phyloP scores from a whole-genome alignment of 2,113 vertebrate genomes.

The Mandrillus leucophaeus region DNA sequence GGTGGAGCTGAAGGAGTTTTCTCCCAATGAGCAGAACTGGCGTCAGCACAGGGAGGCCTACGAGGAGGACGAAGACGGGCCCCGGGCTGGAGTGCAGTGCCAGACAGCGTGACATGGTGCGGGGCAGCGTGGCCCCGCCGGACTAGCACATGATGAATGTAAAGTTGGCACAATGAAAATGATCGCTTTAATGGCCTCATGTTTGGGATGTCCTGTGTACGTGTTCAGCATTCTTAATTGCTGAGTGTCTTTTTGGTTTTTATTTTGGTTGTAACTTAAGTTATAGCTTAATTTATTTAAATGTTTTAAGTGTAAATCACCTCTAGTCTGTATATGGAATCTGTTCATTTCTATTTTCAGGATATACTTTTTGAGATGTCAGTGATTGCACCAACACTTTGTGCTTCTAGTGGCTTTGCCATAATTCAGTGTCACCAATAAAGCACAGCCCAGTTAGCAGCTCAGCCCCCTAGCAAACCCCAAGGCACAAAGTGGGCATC shows the following conservation, averaged over 20 bases:
- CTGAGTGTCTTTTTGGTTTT: conserved; percentile 71
- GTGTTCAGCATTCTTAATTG: conserved; percentile 80
- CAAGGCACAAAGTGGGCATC: not conserved
- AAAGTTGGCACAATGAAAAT: conserved; percentile 82
- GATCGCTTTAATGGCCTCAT: conserved; percentile 77
- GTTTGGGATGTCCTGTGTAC: conserved; percentile 74
- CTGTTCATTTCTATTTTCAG: conserved; percentile 32
- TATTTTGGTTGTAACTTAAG: conserved; percentile 77
- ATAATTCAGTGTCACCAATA: not conserved
- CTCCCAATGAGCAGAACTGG: conserved; percentile 83
- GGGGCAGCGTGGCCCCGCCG: not conserved
- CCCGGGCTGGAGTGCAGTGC: conserved; percentile 91
- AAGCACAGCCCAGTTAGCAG: not conserved
- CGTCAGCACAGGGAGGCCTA: conserved; percentile 88
- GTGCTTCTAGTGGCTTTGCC: conserved; percentile 22
- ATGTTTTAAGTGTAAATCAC: conserved; percentile 68
- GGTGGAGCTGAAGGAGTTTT: conserved; percentile 91
- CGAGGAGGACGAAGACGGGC: conserved; percentile 90
- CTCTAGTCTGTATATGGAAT: conserved; percentile 49
- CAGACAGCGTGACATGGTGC: conserved; percentile 87
- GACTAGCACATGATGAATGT: conserved; percentile 63
- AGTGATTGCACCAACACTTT: not conserved
- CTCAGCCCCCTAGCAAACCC: not conserved
- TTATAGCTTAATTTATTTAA: conserved; percentile 81
- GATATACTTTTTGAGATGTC: conserved; percentile 61